phyloP scores from a whole-genome alignment of 2,888 invertebrate genomes.

The Cancer borealis region DNA sequence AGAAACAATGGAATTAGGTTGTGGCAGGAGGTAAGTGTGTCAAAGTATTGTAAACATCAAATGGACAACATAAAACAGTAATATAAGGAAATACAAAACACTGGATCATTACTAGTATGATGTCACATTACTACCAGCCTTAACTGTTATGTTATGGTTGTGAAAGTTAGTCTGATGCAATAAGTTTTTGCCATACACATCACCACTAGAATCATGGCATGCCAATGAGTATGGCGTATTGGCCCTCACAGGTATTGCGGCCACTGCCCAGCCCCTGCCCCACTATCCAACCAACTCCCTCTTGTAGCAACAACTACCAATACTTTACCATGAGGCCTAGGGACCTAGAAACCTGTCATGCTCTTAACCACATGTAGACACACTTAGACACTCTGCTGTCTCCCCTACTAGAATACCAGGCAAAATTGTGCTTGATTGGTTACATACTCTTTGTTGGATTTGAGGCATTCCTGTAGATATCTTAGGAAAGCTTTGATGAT shows the following conservation, averaged over 20 bases:
- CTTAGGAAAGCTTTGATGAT: background rate
- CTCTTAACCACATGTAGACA: constrained; percentile 42
- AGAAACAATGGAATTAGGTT: background rate
- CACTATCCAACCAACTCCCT: constrained; percentile 60
- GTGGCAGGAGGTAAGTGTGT: constrained; percentile 18
- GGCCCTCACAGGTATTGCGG: constrained; percentile 58
- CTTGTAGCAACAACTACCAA: constrained; percentile 70
- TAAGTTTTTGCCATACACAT: background rate
- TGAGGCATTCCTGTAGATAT: constrained; percentile 12
- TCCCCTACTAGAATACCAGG: background rate
- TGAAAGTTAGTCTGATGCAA: background rate
- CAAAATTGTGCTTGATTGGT: background rate
- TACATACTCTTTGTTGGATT: background rate
- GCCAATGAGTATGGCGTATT: background rate
- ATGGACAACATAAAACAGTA: background rate
- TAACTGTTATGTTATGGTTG: background rate
- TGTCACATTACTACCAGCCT: background rate
- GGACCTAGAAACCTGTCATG: constrained; percentile 62
- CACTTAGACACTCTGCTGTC: constrained; percentile 24
- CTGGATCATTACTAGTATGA: background rate
- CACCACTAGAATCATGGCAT: background rate
- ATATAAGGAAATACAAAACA: background rate
- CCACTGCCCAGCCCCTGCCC: constrained; percentile 66
- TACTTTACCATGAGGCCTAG: constrained; percentile 60
- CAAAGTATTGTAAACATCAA: background rate